Conservation (phyloP, 2,797 vertebrate species). For the Mus caroli region DNA sequence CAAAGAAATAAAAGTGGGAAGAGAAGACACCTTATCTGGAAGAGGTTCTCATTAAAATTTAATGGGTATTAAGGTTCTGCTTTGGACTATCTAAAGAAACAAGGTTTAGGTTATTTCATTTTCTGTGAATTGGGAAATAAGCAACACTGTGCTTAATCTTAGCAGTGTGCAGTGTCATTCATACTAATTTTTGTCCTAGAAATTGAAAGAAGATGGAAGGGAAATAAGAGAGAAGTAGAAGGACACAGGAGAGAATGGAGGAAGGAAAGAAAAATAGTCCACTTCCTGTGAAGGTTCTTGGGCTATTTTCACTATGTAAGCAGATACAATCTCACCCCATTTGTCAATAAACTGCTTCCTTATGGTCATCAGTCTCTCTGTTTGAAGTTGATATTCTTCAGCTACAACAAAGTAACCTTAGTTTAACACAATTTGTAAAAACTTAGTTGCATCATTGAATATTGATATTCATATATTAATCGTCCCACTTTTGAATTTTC, state of each 20-base stretch:
- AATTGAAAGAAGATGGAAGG: background rate
- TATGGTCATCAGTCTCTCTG: background rate
- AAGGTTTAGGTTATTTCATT: background rate
- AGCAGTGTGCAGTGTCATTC: background rate
- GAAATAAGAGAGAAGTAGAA: too few relatives aligned
- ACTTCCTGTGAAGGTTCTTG: too few relatives aligned
- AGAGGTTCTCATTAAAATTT: background rate
- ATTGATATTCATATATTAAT: background rate
- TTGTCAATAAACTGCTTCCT: background rate
- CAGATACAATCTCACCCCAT: background rate
- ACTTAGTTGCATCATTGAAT: background rate
- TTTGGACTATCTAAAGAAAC: background rate
- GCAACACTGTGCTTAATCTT: background rate
- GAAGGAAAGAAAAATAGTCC: background rate
- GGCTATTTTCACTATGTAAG: background rate
- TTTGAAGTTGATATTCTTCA: background rate
- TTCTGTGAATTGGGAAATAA: background rate
- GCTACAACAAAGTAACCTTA: background rate
- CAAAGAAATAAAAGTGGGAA: background rate
- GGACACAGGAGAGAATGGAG: fast-evolving
- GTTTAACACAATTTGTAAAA: background rate
- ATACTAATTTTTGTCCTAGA: background rate
- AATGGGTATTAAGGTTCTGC: background rate
- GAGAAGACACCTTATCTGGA: background rate
- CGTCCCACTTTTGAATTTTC: background rate